phyloP scores from a whole-genome alignment of 2,797 vertebrate species.

The Cossypha niveicapilla region DNA sequence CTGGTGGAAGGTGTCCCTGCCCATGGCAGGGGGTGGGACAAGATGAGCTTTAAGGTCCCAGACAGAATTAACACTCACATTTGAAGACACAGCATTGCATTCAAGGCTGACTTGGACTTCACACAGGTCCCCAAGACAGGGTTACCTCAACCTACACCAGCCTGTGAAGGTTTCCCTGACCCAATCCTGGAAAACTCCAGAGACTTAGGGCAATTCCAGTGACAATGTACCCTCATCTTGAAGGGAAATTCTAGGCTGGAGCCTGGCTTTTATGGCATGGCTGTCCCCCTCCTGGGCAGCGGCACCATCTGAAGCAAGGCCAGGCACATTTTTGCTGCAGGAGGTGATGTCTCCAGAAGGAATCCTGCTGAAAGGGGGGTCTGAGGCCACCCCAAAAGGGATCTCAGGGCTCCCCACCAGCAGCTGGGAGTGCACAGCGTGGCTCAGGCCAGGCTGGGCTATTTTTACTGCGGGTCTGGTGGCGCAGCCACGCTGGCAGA shows the following conservation, averaged over 20 bases:
- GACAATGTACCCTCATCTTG: neutral
- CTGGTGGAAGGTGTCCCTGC: fast-evolving
- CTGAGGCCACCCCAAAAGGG: neutral
- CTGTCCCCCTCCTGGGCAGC: neutral
- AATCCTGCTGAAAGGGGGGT: neutral
- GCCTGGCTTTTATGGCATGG: neutral
- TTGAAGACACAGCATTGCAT: neutral
- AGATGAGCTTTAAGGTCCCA: fast-evolving
- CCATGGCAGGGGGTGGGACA: fast-evolving
- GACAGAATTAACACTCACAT: neutral
- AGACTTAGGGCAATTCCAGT: neutral
- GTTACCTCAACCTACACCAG: fast-evolving
- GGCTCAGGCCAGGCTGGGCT: neutral
- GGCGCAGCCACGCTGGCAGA: conserved; percentile 58
- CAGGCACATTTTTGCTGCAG: neutral
- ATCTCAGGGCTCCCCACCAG: fast-evolving
- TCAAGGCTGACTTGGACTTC: neutral
- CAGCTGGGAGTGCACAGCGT: fast-evolving
- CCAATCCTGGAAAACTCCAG: neutral
- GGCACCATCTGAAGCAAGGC: neutral
- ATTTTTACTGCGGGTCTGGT: conserved; percentile 52
- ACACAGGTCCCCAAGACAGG: neutral
- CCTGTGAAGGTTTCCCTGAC: neutral
- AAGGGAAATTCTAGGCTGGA: neutral
- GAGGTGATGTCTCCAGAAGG: too few species aligned